Evolutionary conservation across 2,797 vertebrate genomes (phyloP).

Genomic region (Tauraco hartlaubi): DNA sequence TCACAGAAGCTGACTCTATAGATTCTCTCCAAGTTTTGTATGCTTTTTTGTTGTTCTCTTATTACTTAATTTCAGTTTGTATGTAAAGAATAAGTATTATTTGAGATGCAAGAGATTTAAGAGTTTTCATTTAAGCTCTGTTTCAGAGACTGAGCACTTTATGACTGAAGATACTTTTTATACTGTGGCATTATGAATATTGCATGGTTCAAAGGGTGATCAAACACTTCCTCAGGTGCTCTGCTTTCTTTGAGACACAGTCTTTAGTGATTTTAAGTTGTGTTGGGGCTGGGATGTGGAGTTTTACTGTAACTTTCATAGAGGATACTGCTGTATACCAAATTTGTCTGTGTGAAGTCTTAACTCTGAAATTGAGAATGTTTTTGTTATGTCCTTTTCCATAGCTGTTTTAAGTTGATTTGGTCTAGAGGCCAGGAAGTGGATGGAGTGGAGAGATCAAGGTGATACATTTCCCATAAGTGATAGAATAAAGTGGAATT

Average conservation of each 20-base stretch:
- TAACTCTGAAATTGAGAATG: not conserved
- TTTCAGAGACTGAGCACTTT: not conserved
- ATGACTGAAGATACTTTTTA: not conserved
- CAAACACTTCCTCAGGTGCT: not conserved
- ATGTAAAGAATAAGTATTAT: not conserved
- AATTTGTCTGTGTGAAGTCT: accelerated
- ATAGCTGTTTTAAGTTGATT: not conserved
- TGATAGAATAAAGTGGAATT: not conserved
- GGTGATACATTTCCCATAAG: not conserved
- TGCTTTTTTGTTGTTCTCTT: not conserved
- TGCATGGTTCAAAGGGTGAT: not conserved
- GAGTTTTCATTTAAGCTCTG: not conserved
- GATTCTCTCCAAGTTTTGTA: not conserved
- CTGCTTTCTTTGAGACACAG: not conserved
- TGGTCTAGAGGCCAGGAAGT: not conserved
- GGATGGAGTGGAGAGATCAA: not conserved
- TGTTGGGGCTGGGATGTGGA: not conserved
- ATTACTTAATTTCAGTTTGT: not conserved
- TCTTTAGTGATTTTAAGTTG: not conserved
- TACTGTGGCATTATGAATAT: not conserved
- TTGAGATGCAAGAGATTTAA: not conserved
- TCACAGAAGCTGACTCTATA: not conserved
- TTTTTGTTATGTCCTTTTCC: not conserved
- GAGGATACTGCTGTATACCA: not conserved
- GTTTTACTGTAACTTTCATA: not conserved